Evolutionary conservation across 2,888 invertebrate species (phyloP), one percentile per base, ranked within the genome.

Genomic region (Megastigmus dorsalis): DNA sequence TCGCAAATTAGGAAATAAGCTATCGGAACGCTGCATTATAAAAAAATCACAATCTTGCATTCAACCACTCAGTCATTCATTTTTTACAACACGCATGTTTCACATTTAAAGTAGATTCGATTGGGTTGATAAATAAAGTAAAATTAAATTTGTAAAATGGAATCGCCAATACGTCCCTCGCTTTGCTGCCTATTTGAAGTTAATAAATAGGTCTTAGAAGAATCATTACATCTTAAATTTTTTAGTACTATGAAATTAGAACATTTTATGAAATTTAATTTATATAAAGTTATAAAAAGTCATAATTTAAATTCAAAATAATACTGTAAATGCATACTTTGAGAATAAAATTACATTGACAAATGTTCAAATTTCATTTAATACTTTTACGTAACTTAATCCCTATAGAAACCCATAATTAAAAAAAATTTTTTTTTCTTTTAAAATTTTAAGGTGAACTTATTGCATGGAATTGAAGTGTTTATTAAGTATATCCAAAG

Each of bases 1-100:
- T 54, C 68, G 74, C 74, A 68, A 74, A 48, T 55, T 26, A 74
- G 54, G 18, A 70, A 60, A 69, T 26, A 65, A 26, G 57, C 55
- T 52, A 48, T 65, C 20, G 10, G 36, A 68, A 74, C 69, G 65
- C 63, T 57, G 28, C 26, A 43, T 50, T 52, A 69, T 59, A 60
- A 70, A 65, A 74, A 63, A 52, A 68, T 62, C 68, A 74, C 62
- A 70, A 18, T 65, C 65, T 69, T 63, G 20, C 60, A 70, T 54
- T 75, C 48, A 48, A 55, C 28, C 59, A 41, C 38, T 48, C 60
- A 60, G 30, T 54, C 75, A 70, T 54, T 65, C 59, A 66, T 26
- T 57, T 74, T 74, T 69, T 65, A 74, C 67, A 74, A 48, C 41
- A 74, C 28, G 33, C 52, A 23, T 65, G 18, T 68, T 36, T 69